phyloP scores from a whole-genome alignment of 2,888 invertebrate species.

The Harmothoe impar region DNA sequence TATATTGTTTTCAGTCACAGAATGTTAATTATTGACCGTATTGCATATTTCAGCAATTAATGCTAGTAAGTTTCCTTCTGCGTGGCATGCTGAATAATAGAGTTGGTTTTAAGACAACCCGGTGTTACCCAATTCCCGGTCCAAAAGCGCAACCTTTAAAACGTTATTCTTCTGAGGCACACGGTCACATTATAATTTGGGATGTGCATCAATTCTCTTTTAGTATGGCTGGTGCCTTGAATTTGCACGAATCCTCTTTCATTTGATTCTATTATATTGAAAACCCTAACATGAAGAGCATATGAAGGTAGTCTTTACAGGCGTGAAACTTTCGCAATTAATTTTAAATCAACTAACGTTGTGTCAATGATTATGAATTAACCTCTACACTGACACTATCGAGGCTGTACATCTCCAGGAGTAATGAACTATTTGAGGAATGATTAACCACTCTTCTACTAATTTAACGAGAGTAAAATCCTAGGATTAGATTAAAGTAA shows the following conservation, averaged over 20 bases:
- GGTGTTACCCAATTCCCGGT: slow-evolving; percentile 6
- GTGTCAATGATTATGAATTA: no score
- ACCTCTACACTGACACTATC: no score
- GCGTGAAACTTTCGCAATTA: no score
- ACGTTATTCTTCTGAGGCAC: background rate
- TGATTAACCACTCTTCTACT: no score
- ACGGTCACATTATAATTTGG: background rate
- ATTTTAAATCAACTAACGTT: no score
- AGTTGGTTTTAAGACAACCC: slow-evolving; percentile 38
- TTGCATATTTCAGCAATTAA: slow-evolving; percentile 52
- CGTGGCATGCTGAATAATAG: slow-evolving; percentile 40
- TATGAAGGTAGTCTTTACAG: no score
- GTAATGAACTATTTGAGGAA: no score
- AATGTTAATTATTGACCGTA: background rate
- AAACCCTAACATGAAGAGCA: no score
- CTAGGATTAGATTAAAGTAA: no score
- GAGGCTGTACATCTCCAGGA: no score
- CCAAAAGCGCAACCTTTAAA: no score
- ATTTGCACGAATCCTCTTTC: background rate
- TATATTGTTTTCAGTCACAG: background rate
- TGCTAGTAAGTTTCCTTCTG: slow-evolving; percentile 50
- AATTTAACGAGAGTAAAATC: no score
- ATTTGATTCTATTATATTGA: background rate
- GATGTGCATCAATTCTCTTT: background rate
- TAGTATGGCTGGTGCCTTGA: background rate